Evolutionary conservation across 2,888 invertebrate genomes (phyloP).

Genomic region (Tricholauxania praeusta): DNA sequence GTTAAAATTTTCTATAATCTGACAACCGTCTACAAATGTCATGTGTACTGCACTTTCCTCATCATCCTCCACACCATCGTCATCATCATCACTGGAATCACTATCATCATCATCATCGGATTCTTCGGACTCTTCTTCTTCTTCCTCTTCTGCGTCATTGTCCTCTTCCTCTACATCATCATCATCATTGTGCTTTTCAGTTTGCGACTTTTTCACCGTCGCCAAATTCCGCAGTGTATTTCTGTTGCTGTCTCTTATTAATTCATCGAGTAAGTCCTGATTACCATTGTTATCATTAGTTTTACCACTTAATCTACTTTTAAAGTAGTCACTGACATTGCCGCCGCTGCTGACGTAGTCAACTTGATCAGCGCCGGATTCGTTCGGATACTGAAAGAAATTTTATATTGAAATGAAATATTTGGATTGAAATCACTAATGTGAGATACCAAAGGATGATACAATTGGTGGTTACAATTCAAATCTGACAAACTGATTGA

Average conservation of each 20-base stretch:
- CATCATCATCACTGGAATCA: slow-evolving; percentile 52
- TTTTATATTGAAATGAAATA: no score
- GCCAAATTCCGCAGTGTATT: slow-evolving; percentile 58
- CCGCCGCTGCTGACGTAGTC: background rate
- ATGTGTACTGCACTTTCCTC: slow-evolving; percentile 54
- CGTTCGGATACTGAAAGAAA: no score
- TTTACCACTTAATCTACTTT: slow-evolving; percentile 31
- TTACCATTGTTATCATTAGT: slow-evolving; percentile 59
- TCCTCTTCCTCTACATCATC: slow-evolving; percentile 56
- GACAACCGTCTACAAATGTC: slow-evolving; percentile 63
- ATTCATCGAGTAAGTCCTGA: slow-evolving; percentile 58
- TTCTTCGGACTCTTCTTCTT: slow-evolving; percentile 63
- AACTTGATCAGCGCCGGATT: slow-evolving; percentile 5
- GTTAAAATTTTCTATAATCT: slow-evolving; percentile 67
- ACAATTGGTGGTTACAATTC: no score
- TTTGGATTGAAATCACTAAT: no score
- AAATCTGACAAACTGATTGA: no score
- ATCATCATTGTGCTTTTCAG: slow-evolving; percentile 54
- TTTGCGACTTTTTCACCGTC: slow-evolving; percentile 37
- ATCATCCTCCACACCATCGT: slow-evolving; percentile 57
- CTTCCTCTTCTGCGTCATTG: slow-evolving; percentile 50
- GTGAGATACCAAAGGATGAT: no score
- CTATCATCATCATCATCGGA: slow-evolving; percentile 56
- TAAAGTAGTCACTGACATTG: slow-evolving; percentile 26
- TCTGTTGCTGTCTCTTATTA: slow-evolving; percentile 61